These are phyloP conservation scores for Triplophysa rosa DNA, from an alignment of 2,113 vertebrate species.

Conservation along the genomic window DNA sequence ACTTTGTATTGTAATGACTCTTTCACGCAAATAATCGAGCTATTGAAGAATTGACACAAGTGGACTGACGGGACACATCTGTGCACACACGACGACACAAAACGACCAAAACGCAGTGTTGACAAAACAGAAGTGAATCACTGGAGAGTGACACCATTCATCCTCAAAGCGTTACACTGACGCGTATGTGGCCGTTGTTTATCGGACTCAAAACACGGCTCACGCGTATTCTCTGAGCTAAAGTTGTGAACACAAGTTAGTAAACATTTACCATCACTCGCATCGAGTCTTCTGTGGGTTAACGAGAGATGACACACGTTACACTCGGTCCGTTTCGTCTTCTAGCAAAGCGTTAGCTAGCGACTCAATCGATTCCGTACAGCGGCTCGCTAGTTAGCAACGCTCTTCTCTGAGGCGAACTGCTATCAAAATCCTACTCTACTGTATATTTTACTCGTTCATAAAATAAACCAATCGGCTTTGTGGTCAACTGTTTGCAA, in stretches of 20 bases:
- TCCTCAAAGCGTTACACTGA: slow-evolving; percentile 27
- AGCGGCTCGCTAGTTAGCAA: slow-evolving; percentile 20
- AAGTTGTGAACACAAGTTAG: background rate
- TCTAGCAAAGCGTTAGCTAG: slow-evolving; percentile 18
- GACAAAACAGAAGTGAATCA: slow-evolving; percentile 21
- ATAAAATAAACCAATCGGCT: background rate
- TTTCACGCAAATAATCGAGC: background rate
- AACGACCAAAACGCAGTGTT: slow-evolving; percentile 21
- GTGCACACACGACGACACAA: slow-evolving; percentile 3
- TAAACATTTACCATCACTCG: slow-evolving; percentile 5
- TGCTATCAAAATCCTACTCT: background rate
- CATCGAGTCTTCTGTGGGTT: background rate
- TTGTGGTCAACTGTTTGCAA: background rate
- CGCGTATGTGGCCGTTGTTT: background rate
- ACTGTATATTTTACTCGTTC: background rate
- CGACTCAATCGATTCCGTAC: slow-evolving; percentile 23
- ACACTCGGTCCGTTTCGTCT: slow-evolving; percentile 4
- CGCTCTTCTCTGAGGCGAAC: background rate
- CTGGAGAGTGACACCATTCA: slow-evolving; percentile 29
- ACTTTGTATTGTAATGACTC: too few species aligned
- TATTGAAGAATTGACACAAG: background rate
- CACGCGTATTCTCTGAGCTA: too few species aligned
- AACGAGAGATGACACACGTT: background rate
- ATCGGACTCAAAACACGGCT: slow-evolving; percentile 8
- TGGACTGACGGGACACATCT: background rate